Percentiles rank a stretch among this genome's conserved stretches.
Evolutionary conservation across 2,888 invertebrate genomes (phyloP).

Genomic region (Epirrita christyi): DNA sequence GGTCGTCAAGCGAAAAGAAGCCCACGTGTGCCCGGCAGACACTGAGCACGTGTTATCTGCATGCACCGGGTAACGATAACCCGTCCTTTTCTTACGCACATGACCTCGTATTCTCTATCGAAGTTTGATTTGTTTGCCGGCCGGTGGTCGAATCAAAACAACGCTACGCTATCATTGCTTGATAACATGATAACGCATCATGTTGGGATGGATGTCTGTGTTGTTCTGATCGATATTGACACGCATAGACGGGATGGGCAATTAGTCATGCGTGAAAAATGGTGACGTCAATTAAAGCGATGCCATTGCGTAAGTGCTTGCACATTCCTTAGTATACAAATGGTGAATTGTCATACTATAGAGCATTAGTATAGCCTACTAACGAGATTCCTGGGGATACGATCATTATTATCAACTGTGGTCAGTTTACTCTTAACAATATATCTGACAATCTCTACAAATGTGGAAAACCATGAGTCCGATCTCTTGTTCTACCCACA

Average conservation of each 20-base stretch:
- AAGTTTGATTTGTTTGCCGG: constrained; percentile 44
- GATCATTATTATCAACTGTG: too few species aligned
- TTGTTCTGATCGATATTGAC: constrained; percentile 26
- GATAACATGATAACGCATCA: constrained; percentile 23
- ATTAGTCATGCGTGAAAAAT: constrained; percentile 28
- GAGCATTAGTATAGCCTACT: too few species aligned
- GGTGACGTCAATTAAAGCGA: constrained; percentile 15
- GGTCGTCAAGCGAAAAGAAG: constrained; percentile 14
- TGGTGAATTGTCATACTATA: too few species aligned
- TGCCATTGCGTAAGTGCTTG: constrained; percentile 16
- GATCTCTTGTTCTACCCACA: background rate
- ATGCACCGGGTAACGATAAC: constrained; percentile 56
- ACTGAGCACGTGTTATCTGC: constrained; percentile 55
- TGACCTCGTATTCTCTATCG: constrained; percentile 41
- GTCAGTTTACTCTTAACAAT: too few species aligned
- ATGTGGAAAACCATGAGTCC: background rate
- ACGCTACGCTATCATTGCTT: constrained; percentile 32
- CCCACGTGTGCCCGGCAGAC: constrained; percentile 19
- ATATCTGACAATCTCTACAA: background rate
- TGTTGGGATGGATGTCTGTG: constrained; percentile 29
- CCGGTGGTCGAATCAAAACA: constrained; percentile 43
- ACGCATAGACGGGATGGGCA: constrained; percentile 18
- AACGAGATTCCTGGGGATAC: background rate
- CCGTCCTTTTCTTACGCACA: constrained; percentile 47
- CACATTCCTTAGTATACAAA: too few species aligned